A percentile compares a stretch with the other conserved stretches of the same genome.
Evolutionary conservation across 53 echinoderm and acorn worm genomes (phyloP).

Genomic region (Pentamera pediparva): DNA sequence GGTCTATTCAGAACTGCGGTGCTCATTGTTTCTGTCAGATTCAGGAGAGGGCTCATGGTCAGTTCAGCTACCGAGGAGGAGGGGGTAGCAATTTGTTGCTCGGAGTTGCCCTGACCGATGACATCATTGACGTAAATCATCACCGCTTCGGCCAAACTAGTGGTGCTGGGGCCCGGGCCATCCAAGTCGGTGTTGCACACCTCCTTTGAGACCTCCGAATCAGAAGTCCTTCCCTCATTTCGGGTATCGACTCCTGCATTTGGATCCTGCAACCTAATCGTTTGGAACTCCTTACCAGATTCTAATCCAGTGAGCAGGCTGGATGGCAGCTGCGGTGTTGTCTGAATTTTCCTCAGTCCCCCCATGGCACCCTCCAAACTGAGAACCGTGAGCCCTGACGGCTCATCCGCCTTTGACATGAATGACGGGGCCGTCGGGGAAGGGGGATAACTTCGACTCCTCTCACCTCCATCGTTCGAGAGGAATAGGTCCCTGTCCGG

Average conservation of each 20-base stretch:
- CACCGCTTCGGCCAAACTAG: neutral
- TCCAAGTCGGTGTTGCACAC: neutral
- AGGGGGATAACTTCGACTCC: constrained; percentile 29
- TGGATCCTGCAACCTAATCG: constrained; percentile 21
- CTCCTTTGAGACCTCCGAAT: neutral
- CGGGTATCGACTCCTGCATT: no score
- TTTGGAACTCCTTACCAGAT: constrained; percentile 23
- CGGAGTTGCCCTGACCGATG: neutral
- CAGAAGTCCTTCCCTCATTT: no score
- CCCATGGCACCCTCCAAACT: constrained; percentile 12
- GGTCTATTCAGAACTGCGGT: neutral
- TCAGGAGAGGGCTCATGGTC: constrained; percentile 14
- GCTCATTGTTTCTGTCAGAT: neutral
- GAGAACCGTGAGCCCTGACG: constrained; percentile 2
- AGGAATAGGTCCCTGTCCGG: constrained; percentile 24
- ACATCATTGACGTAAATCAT: neutral
- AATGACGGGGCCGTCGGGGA: constrained; percentile 27
- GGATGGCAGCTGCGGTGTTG: constrained; percentile 13
- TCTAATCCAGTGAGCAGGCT: constrained; percentile 10
- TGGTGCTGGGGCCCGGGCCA: neutral
- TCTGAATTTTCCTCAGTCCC: constrained; percentile 14
- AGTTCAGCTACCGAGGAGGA: neutral
- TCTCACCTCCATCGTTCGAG: constrained; percentile 26
- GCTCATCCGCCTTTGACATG: constrained; percentile 6
- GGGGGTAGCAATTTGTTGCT: neutral